Base-by-base conservation (phyloP, 2,888 invertebrate genomes). In the Anagyrus pseudococci region DNA sequence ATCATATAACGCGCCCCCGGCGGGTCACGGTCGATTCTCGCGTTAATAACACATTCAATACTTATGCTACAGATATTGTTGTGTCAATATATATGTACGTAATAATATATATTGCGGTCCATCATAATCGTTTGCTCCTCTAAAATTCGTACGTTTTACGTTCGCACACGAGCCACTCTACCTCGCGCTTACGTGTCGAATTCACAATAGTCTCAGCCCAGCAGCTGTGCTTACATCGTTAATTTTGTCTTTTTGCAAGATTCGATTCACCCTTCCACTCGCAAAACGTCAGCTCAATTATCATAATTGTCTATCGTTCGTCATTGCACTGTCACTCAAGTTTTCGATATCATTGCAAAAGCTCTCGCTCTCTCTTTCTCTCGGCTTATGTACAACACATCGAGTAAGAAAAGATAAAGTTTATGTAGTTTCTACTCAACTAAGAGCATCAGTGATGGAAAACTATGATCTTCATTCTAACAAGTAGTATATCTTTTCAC, bases 1-100 rank as follows among this genome's bases (percentile, higher is more conserved):
- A 72, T 78, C 72, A 72, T 77, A 75, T 74, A 72, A 46, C 53
- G 33, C 37, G 40, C 26, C 44, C 50, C 25, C 56, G 46, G 71
- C 20, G 22, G 22, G 71, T 69, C 71, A 69, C 73, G 73, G 69
- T 76, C 75, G 72, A 75, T 74, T 71, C 72, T 71, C 74, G 73
- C 73, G 70, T 73, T 74, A 10, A 46, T 23, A 78, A 78, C 76
- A 78, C 78, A 79, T 77, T 75, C 74, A 79, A 75, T 76, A 75
- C 33, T 37, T 37, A 37, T 8, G 70, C 77, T 79, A 77, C 76
- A 74, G 72, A 73, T 74, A 76, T 69, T 23, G 59, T 66, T 58
- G 64, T 62, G 62, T 64, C 37, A 52, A 69, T 67, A 66, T 58
- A 64, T 54, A 58, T 62, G 37, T 29, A 17, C 20, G 40, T 41